Conservation (phyloP, 2,113 vertebrate species). For the Muscicapa adusta region DNA sequence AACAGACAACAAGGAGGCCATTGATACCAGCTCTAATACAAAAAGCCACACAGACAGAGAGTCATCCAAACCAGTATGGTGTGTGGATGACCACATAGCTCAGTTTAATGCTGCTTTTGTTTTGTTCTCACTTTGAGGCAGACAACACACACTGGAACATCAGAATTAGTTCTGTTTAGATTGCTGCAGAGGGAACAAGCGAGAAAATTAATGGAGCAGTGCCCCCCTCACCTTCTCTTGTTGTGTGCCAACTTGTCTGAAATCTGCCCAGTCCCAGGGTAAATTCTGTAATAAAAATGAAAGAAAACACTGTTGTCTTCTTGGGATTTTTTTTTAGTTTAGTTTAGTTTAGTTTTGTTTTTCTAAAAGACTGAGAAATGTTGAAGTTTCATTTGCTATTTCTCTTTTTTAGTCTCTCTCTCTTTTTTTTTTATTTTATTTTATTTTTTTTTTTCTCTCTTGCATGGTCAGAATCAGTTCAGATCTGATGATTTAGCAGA, state of each 20-base stretch:
- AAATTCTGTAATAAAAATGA: background rate
- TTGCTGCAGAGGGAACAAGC: slow-evolving; percentile 23
- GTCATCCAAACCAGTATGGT: slow-evolving; percentile 68
- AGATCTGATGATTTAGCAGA: background rate
- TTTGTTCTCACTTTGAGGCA: slow-evolving; percentile 65
- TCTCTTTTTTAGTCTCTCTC: rapidly evolving
- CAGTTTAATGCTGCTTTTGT: slow-evolving; percentile 77
- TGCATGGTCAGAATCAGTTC: background rate
- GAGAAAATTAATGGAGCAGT: slow-evolving; percentile 7
- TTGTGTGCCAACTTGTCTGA: background rate
- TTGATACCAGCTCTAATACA: slow-evolving; percentile 70
- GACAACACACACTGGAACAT: slow-evolving; percentile 60
- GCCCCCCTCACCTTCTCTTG: background rate
- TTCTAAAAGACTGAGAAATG: background rate
- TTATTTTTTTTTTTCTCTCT: rapidly evolving
- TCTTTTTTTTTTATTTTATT: rapidly evolving
- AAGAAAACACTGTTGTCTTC: background rate
- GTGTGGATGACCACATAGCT: slow-evolving; percentile 69
- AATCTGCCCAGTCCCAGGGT: background rate
- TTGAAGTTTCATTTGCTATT: background rate
- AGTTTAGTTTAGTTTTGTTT: background rate
- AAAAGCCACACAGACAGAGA: slow-evolving; percentile 68
- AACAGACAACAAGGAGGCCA: slow-evolving; percentile 77
- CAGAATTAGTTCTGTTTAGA: slow-evolving; percentile 70
- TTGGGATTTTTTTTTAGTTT: background rate